phyloP scores from a whole-genome alignment of 2,113 vertebrate species.

The Serilophus lunatus region DNA sequence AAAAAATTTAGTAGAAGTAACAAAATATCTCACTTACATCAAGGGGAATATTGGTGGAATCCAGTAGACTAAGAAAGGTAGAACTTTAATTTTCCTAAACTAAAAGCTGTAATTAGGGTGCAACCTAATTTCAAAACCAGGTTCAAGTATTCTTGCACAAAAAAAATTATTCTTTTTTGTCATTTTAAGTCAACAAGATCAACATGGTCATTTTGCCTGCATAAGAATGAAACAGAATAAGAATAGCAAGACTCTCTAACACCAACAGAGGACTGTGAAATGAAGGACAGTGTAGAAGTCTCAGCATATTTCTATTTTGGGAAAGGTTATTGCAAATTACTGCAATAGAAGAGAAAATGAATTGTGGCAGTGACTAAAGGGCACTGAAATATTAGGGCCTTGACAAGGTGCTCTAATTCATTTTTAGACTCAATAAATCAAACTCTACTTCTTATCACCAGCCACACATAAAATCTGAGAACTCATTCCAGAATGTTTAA shows the following conservation, averaged over 20 bases:
- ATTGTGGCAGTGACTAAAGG: not conserved
- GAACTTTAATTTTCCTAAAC: not conserved
- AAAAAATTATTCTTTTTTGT: not conserved
- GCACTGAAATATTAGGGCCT: not conserved
- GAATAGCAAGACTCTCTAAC: not conserved
- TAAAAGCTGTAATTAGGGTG: not conserved
- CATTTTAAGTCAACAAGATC: not conserved
- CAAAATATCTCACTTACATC: not conserved
- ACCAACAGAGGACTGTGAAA: not conserved
- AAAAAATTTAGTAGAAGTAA: not conserved
- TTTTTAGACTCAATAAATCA: not conserved
- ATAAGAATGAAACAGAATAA: not conserved
- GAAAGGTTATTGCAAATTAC: slow-evolving; percentile 4
- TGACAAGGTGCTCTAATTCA: not conserved
- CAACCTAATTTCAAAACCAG: not conserved
- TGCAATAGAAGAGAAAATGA: not conserved
- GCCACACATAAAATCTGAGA: not conserved
- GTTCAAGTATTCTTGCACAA: not conserved
- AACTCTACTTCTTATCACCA: not conserved
- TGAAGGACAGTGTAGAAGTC: not conserved
- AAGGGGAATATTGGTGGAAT: not conserved
- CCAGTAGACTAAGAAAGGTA: not conserved
- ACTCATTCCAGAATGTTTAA: not conserved
- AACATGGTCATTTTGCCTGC: not conserved
- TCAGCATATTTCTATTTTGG: not conserved